Conservation (phyloP, 2,797 vertebrate genomes). For the Remorina albescens region DNA sequence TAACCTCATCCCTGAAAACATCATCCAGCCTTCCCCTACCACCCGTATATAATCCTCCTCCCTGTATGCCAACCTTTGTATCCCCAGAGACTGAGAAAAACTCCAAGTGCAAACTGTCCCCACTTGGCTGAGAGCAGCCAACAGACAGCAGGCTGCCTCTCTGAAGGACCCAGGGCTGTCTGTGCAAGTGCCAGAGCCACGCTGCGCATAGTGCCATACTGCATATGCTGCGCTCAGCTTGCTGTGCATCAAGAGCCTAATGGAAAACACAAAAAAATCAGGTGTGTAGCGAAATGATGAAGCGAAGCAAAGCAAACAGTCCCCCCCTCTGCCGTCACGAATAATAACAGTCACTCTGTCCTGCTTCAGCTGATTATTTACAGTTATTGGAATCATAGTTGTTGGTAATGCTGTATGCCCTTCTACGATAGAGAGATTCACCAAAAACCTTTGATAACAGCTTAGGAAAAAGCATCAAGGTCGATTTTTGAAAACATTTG, state of each 20-base stretch:
- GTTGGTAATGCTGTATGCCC: conserved; percentile 75
- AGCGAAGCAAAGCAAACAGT: conserved; percentile 68
- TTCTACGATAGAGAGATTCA: conserved; percentile 73
- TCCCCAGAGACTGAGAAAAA: conserved; percentile 73
- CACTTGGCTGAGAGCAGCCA: conserved; percentile 71
- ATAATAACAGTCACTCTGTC: conserved; percentile 54
- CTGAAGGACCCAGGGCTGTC: conserved; percentile 76
- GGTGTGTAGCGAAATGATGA: conserved; percentile 69
- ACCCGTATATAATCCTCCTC: conserved; percentile 60
- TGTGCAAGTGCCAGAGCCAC: conserved; percentile 77
- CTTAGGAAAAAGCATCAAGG: conserved; percentile 61
- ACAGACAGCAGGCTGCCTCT: conserved; percentile 80
- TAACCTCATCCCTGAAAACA: conserved; percentile 71
- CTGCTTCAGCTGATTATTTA: conserved; percentile 72
- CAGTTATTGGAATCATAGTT: conserved; percentile 72
- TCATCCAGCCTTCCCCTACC: conserved; percentile 52
- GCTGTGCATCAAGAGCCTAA: conserved; percentile 76
- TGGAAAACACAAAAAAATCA: conserved; percentile 63
- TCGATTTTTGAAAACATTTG: conserved; percentile 71
- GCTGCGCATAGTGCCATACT: conserved; percentile 76
- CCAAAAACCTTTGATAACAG: conserved; percentile 77
- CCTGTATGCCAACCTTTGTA: conserved; percentile 73
- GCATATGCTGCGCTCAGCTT: conserved; percentile 80
- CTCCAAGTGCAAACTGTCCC: conserved; percentile 82
- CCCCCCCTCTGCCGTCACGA: conserved; percentile 39